Conservation (phyloP, 2,113 vertebrate species). For the Bambusicola thoracicus region DNA sequence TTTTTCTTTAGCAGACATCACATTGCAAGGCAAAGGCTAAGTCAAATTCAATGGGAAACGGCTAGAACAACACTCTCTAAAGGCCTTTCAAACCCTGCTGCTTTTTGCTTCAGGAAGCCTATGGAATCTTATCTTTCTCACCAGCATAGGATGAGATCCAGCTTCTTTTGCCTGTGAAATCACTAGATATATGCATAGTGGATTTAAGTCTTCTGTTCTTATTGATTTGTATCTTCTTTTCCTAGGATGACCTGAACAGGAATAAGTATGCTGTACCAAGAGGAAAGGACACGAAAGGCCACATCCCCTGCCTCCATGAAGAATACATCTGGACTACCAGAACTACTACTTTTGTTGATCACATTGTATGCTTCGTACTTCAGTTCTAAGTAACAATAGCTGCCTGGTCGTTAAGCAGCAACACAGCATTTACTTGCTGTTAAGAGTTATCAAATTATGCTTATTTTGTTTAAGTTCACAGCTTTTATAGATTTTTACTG, state of each 20-base stretch:
- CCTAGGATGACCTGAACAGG: fast-evolving
- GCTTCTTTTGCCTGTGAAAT: background rate
- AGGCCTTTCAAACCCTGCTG: background rate
- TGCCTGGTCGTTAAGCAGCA: background rate
- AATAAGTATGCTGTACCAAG: fast-evolving
- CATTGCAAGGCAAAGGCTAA: background rate
- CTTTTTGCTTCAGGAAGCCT: background rate
- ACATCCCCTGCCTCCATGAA: background rate
- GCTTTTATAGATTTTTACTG: background rate
- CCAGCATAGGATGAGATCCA: background rate
- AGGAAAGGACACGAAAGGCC: background rate
- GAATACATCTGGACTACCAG: background rate
- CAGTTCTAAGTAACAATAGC: background rate
- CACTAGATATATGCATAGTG: background rate
- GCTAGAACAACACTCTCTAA: background rate
- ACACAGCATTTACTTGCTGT: background rate
- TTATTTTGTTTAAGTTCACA: background rate
- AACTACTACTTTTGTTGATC: background rate
- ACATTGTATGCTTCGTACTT: background rate
- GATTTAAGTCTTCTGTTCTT: background rate
- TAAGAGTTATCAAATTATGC: background rate
- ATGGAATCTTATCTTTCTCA: background rate
- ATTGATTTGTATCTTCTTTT: background rate
- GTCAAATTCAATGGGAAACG: background rate
- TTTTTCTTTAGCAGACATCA: background rate